A percentile compares a stretch with the other conserved stretches of the same genome.
Conservation (phyloP, 2,797 vertebrate genomes). For the Oreochromis mossambicus region DNA sequence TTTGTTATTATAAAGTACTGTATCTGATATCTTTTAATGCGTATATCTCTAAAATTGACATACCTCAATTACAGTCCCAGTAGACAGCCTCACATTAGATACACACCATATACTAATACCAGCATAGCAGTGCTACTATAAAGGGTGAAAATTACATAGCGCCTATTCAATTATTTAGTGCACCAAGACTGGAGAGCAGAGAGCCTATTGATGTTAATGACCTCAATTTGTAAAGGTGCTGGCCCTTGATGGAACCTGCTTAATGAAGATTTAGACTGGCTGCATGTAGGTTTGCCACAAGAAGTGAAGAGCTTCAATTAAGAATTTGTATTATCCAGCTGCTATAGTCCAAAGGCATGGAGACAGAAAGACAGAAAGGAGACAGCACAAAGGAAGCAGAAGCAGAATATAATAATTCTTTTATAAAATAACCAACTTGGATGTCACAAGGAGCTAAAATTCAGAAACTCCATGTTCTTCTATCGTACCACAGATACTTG, state of each 20-base stretch:
- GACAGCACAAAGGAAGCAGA: neutral
- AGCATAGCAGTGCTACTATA: neutral
- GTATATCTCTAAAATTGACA: neutral
- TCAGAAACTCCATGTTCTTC: neutral
- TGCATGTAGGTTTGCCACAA: neutral
- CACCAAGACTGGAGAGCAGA: neutral
- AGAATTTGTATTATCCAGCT: neutral
- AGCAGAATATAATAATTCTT: neutral
- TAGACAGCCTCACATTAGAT: neutral
- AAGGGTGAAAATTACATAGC: conserved; percentile 9
- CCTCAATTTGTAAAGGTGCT: conserved; percentile 42
- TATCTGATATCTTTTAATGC: neutral
- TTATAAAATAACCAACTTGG: neutral
- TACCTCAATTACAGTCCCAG: neutral
- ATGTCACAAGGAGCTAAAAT: neutral
- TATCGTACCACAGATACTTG: accelerated
- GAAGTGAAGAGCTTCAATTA: neutral
- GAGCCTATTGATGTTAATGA: conserved; percentile 25
- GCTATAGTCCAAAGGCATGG: neutral
- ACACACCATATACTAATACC: neutral
- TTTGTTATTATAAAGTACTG: neutral
- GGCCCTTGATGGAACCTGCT: conserved; percentile 14
- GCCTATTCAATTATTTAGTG: conserved; percentile 42
- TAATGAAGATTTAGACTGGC: conserved; percentile 32
- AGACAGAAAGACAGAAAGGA: neutral